phyloP scores from a whole-genome alignment of 2,797 vertebrate genomes.

The Myotis planiceps region DNA sequence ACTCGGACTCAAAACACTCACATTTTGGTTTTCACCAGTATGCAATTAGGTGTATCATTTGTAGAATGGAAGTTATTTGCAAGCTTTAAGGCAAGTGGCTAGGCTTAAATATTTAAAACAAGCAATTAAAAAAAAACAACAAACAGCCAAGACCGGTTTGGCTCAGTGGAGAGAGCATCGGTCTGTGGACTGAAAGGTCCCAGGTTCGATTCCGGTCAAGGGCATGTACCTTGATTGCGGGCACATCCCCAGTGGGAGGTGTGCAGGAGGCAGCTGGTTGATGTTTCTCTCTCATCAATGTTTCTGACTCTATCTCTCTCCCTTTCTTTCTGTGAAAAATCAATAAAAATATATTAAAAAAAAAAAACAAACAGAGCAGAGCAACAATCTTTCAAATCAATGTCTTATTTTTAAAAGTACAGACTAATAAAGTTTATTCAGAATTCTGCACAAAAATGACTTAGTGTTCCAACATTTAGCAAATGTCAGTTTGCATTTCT shows the following conservation, averaged over 20 bases:
- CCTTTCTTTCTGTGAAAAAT: no score
- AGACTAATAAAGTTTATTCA: background rate
- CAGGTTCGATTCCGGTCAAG: no score
- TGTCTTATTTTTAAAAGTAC: background rate
- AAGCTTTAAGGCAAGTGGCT: background rate
- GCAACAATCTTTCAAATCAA: background rate
- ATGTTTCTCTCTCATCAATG: no score
- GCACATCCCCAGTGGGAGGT: no score
- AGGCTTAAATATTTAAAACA: background rate
- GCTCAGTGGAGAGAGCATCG: no score
- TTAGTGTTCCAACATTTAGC: background rate
- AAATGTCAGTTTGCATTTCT: background rate
- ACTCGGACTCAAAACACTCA: no score
- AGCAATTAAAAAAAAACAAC: background rate
- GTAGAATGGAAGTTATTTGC: background rate
- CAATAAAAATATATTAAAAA: no score
- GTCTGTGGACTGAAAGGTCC: no score
- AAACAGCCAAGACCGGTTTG: no score
- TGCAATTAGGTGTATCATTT: background rate
- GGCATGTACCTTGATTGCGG: no score
- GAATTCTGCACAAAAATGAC: background rate
- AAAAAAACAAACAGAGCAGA: background rate
- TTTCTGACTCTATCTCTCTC: no score
- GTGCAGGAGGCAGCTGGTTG: no score
- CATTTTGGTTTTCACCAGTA: background rate